phyloP scores from a whole-genome alignment of 2,113 vertebrate species.

The Martes martes region DNA sequence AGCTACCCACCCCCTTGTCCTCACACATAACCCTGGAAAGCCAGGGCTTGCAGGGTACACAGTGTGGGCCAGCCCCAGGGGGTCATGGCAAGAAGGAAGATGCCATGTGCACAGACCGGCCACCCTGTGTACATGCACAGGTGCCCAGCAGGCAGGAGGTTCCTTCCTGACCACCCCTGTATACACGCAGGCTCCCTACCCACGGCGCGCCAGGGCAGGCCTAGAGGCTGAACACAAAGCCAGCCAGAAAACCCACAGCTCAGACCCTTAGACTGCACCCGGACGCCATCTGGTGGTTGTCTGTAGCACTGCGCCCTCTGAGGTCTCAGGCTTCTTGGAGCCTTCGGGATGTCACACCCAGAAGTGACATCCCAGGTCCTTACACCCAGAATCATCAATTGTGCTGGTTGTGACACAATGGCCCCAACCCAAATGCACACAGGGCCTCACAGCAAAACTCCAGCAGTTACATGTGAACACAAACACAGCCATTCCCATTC shows the following conservation, averaged over 20 bases:
- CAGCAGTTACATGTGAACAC: not conserved
- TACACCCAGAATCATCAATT: not conserved
- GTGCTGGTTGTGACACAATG: not conserved
- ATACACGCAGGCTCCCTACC: not conserved
- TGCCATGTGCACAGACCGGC: not conserved
- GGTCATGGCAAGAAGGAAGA: not conserved
- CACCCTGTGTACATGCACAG: not conserved
- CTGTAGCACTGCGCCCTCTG: not conserved
- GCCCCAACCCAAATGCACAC: not conserved
- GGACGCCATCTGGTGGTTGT: conserved; percentile 52
- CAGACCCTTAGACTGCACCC: conserved; percentile 40
- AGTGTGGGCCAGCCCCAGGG: not conserved
- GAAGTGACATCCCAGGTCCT: not conserved
- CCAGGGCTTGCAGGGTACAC: not conserved
- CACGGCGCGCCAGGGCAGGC: accelerated
- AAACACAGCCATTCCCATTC: not conserved
- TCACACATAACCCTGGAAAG: not conserved
- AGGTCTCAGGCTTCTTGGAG: not conserved
- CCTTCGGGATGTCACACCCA: not conserved
- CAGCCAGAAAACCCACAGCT: not conserved
- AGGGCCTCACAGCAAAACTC: not conserved
- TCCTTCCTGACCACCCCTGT: accelerated
- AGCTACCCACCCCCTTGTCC: not conserved
- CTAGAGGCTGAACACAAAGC: conserved; percentile 47
- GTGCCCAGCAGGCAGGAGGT: not conserved